Percentiles rank a stretch among this genome's conserved stretches.
Evolutionary conservation across 2,797 vertebrate genomes (phyloP).

Genomic region (Malurus splendens): DNA sequence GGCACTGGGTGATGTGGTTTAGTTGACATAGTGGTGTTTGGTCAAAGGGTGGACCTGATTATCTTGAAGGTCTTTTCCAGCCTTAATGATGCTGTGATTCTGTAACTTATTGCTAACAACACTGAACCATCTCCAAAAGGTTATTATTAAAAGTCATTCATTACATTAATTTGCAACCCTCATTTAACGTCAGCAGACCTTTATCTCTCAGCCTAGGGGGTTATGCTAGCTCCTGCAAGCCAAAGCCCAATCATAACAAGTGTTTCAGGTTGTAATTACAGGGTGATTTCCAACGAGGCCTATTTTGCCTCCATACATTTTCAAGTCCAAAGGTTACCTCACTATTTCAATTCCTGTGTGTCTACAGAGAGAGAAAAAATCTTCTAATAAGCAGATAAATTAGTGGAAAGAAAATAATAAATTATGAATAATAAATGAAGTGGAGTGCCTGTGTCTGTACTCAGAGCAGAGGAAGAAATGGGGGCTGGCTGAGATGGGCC

Average conservation of each 20-base stretch:
- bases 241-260: conserved; percentile 43
- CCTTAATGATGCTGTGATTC: background rate
- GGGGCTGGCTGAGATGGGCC: background rate
- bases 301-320: conserved; percentile 3
- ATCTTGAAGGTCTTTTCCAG: background rate
- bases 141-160: conserved; percentile 56
- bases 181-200: conserved; percentile 53
- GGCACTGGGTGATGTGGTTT: background rate
- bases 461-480: rapidly evolving
- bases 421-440: background rate
- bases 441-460: rapidly evolving
- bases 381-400: background rate
- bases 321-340: conserved; percentile 44
- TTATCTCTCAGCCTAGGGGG: conserved; percentile 51
- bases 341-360: background rate
- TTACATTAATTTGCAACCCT: conserved; percentile 47
- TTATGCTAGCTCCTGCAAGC: conserved; percentile 52
- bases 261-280: conserved; percentile 47
- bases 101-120: background rate
- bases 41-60: background rate
- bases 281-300: conserved; percentile 51
- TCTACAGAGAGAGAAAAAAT: rapidly evolving
- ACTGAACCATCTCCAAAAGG: background rate
- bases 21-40: background rate
- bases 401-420: background rate